Percentiles rank a stretch among this genome's conserved stretches.
Evolutionary conservation across 2,797 vertebrate genomes (phyloP).

Genomic region (Mus spretus): DNA sequence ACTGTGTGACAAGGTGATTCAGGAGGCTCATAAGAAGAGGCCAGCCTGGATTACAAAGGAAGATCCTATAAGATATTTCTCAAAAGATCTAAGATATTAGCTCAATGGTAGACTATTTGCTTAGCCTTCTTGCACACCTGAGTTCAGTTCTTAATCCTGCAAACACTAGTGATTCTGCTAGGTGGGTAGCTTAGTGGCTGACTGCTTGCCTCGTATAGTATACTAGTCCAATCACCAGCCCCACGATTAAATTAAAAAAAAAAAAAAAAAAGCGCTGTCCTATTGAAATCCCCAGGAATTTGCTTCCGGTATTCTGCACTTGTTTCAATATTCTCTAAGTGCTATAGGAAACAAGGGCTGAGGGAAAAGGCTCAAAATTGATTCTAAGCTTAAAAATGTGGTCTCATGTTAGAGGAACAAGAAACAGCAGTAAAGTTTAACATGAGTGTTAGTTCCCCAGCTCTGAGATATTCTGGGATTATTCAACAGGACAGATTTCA

Average conservation of each 20-base stretch:
- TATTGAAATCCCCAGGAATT: not conserved
- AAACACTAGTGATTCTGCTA: not conserved
- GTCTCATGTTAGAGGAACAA: not conserved
- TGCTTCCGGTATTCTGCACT: not conserved
- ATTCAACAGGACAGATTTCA: not conserved
- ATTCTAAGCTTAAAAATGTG: not conserved
- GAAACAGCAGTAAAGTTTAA: not conserved
- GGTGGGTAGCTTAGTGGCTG: not conserved
- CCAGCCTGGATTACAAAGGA: not conserved
- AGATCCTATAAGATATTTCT: not conserved
- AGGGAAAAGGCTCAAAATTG: constrained; percentile 7
- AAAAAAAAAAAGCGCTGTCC: not conserved
- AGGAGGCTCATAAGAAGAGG: not conserved
- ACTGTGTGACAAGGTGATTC: too few species aligned
- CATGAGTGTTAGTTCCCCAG: not conserved
- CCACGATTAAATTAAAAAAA: not conserved
- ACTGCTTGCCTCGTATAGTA: too few species aligned
- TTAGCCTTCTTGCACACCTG: not conserved
- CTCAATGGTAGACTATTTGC: not conserved
- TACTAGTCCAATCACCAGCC: not conserved
- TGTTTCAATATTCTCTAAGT: not conserved
- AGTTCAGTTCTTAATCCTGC: not conserved
- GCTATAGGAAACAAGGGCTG: not conserved
- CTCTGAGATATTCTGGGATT: not conserved
- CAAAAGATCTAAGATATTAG: not conserved